Evolutionary conservation across 1,140 invertebrate genomes (phyloP).

Genomic region (Radopholus similis): DNA sequence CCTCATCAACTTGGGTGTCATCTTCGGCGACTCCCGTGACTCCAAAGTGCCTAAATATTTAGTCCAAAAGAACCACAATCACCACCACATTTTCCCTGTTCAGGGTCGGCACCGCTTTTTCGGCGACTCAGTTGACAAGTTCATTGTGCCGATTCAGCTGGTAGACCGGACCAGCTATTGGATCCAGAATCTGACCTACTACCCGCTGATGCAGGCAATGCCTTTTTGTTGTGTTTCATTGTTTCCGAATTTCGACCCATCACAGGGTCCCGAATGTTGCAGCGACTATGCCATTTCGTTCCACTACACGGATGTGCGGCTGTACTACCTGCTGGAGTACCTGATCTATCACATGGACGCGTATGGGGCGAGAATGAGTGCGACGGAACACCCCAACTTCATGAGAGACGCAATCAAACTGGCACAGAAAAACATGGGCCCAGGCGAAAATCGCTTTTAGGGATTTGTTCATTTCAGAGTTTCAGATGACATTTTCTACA

Average conservation of each 20-base stretch:
- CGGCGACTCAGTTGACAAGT: background rate
- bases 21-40: constrained; percentile 79
- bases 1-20: constrained; percentile 76
- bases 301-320: constrained; percentile 83
- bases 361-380: constrained; percentile 66
- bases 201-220: constrained; percentile 74
- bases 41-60: constrained; percentile 76
- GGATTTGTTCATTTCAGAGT: too few species aligned
- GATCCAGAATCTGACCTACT: constrained; percentile 89
- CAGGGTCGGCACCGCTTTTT: constrained; percentile 68
- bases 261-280: constrained; percentile 14
- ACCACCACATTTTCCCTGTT: too few species aligned
- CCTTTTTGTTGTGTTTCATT: background rate
- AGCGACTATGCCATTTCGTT: constrained; percentile 81
- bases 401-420: background rate
- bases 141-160: constrained; percentile 67
- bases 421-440: background rate
- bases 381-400: background rate
- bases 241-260: background rate
- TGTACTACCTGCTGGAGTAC: constrained; percentile 92
- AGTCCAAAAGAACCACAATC: constrained; percentile 82
- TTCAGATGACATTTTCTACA: too few species aligned
- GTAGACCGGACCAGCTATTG: constrained; percentile 73
- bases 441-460: too few species aligned
- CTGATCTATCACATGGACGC: constrained; percentile 85